These are phyloP conservation scores for Leptopilina boulardi DNA, from an alignment of 1,140 invertebrate genomes.

Conservation along the genomic window DNA sequence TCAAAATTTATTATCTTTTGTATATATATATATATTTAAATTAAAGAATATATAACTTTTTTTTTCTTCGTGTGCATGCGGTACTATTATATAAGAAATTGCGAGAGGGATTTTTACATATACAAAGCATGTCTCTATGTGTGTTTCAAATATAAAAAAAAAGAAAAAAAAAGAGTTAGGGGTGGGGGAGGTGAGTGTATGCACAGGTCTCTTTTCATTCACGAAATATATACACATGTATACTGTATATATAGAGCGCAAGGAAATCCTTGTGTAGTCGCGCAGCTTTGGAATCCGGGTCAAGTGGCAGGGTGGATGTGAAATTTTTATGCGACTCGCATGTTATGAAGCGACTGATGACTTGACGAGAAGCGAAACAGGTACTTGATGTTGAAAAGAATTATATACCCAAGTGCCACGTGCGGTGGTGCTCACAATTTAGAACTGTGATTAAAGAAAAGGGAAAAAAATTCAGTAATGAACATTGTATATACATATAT, in stretches of 20 bases:
- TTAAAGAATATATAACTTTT: too few relatives aligned
- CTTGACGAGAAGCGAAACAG: constrained; percentile 15
- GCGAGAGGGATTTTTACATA: too few relatives aligned
- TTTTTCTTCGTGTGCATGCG: too few relatives aligned
- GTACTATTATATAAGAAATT: too few relatives aligned
- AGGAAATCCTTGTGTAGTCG: constrained; percentile 40
- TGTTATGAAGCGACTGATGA: constrained; percentile 14
- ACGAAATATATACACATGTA: constrained; percentile 49
- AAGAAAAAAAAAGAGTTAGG: background rate
- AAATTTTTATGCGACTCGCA: constrained; percentile 60
- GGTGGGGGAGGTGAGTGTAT: background rate
- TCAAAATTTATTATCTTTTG: too few relatives aligned
- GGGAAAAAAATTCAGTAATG: background rate
- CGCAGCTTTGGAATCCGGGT: constrained; percentile 59
- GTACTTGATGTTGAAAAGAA: constrained; percentile 29
- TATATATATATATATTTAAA: too few relatives aligned
- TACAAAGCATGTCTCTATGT: background rate
- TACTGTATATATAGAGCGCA: background rate
- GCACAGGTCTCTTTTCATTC: constrained; percentile 52
- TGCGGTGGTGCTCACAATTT: constrained; percentile 14
- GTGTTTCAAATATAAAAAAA: background rate
- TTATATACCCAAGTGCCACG: background rate
- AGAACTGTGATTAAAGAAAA: background rate
- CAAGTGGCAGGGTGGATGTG: constrained; percentile 61
- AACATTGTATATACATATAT: too few relatives aligned